A percentile compares a stretch with the other conserved stretches of the same genome.
Conservation (phyloP, 2,888 invertebrate species). For the Clistopyga incitator region DNA sequence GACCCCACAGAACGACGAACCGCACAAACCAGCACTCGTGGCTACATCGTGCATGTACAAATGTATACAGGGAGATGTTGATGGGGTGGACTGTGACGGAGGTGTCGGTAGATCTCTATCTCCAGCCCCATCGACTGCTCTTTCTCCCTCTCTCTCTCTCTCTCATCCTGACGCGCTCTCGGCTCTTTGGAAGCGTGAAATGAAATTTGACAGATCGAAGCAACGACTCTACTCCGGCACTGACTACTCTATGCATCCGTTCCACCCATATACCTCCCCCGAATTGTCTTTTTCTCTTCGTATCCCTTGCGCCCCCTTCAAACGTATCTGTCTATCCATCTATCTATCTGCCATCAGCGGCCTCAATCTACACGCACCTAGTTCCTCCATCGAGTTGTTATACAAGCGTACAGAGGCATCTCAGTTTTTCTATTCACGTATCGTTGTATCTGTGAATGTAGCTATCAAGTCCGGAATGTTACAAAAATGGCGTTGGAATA, state of each 20-base stretch:
- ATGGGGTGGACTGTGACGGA: constrained; percentile 53
- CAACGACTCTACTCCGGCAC: constrained; percentile 71
- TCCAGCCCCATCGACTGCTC: constrained; percentile 66
- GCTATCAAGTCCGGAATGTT: constrained; percentile 44
- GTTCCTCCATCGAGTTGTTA: constrained; percentile 45
- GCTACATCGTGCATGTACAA: constrained; percentile 27
- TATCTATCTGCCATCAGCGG: constrained; percentile 49
- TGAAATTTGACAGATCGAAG: constrained; percentile 84
- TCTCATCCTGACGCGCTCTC: constrained; percentile 68
- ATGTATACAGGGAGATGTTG: constrained; percentile 40
- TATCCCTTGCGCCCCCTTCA: constrained; percentile 56
- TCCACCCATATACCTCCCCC: constrained; percentile 55
- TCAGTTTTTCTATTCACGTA: constrained; percentile 39
- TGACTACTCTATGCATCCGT: constrained; percentile 60
- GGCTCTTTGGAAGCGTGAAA: constrained; percentile 81
- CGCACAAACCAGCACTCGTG: constrained; percentile 49
- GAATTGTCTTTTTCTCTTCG: constrained; percentile 45
- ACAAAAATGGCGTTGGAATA: constrained; percentile 76
- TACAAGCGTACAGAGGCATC: constrained; percentile 41
- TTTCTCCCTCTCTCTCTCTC: too few species aligned
- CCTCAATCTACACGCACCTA: constrained; percentile 50
- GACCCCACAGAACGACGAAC: constrained; percentile 41
- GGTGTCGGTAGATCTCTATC: constrained; percentile 73
- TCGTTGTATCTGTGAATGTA: constrained; percentile 25
- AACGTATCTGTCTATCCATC: constrained; percentile 56